These are phyloP conservation scores for Pseudotriccus pelzelni DNA, from an alignment of 2,797 vertebrate species.

Conservation along the genomic window DNA sequence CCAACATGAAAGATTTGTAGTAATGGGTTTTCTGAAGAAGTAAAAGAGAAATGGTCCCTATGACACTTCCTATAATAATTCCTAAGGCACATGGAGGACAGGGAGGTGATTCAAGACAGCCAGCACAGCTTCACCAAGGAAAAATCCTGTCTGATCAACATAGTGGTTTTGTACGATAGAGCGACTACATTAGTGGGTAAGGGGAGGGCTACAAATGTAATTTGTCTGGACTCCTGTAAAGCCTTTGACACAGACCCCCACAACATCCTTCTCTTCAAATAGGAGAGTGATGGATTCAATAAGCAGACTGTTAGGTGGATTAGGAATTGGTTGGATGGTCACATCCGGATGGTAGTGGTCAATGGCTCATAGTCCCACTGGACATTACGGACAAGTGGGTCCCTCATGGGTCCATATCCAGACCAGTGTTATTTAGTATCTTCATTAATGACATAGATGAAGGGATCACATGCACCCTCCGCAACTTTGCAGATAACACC, in stretches of 20 bases:
- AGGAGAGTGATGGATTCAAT: too few relatives aligned
- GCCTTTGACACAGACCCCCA: not conserved
- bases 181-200: not conserved
- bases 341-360: too few relatives aligned
- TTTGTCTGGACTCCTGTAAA: not conserved
- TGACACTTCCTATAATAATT: not conserved
- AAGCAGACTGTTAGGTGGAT: too few relatives aligned
- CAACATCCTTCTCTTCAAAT: too few relatives aligned
- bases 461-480: too few relatives aligned
- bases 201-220: not conserved
- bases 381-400: too few relatives aligned
- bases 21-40: not conserved
- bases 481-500: too few relatives aligned
- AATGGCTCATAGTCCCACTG: too few relatives aligned
- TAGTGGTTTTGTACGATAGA: not conserved
- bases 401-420: too few relatives aligned
- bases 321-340: too few relatives aligned
- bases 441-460: too few relatives aligned
- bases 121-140: not conserved
- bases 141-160: not conserved
- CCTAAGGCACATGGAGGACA: not conserved
- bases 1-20: not conserved
- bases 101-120: not conserved
- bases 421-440: too few relatives aligned
- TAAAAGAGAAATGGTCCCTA: not conserved